Evolutionary conservation across 2,797 vertebrate genomes (phyloP), one percentile per base, ranked within the genome.

Genomic region (Sebastes vulpes): DNA sequence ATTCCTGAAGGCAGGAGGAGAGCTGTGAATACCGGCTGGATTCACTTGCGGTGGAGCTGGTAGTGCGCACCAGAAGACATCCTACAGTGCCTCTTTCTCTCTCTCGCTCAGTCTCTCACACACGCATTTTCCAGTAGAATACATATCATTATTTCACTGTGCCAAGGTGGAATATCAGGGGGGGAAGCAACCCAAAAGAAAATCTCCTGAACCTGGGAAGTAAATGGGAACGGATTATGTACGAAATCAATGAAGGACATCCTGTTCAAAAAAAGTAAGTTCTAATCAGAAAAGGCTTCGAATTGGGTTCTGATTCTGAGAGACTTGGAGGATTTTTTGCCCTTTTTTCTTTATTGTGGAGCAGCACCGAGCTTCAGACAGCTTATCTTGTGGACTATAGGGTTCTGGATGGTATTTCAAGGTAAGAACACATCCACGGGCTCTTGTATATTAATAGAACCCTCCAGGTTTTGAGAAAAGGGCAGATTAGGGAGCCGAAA

Each of bases 321-420:
- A 85, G 82, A 93, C 87, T 90, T 80, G 75, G 31, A 84, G 84
- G 75, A 87, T 81, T 76, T 86, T 78, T 58, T 25, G 48, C 70
- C 31, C 73, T 72, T 54, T 53, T 66, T 53, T 56, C 57, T 59
- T 69, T 74, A 35, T 42, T 76, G 57, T 80, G 89, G 88, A 92
- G 60, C 85, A 75, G 54, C 81, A 48, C 46, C 6, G 14, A 74
- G 67, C 80, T 88, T 90, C 79, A 72, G 78, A 80, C 82, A 77
- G 84, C 81, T 90, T 83, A 56, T 88, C 72, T 83, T 73, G 83
- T 91, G 94, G 94, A 95, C 92, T 95, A 92, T 91, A 86, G 72
- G 80, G 87, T 87, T 87, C 88, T 82, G 86, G 86, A 91, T 88
- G 68, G 35, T 72, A 85, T 88, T 90, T 90, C 26, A 91, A 96